These are phyloP conservation scores for Penaeus chinensis DNA, from an alignment of 1,140 invertebrate species.

Conservation along the genomic window DNA sequence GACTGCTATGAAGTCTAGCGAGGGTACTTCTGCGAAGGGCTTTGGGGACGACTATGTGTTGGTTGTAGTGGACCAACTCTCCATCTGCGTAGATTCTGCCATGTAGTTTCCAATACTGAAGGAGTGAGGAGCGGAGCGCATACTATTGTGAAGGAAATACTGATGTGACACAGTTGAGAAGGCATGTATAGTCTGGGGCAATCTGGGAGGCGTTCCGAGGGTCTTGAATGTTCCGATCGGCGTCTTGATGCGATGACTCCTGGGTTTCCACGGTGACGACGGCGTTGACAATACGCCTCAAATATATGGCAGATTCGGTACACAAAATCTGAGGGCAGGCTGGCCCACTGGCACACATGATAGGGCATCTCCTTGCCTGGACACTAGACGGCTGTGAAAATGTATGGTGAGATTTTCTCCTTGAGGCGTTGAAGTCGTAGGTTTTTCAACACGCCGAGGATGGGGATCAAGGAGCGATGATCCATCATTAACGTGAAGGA, in stretches of 20 bases:
- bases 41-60: not conserved
- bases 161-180: not conserved
- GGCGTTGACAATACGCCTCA: not conserved
- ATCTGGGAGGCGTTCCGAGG: not conserved
- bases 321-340: not conserved
- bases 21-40: not conserved
- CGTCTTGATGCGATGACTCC: not conserved
- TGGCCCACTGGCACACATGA: not conserved
- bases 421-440: conserved; percentile 41
- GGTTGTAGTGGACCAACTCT: not conserved
- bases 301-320: not conserved
- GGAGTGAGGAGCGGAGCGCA: not conserved
- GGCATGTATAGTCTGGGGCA: not conserved
- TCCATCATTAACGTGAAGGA: too few species aligned
- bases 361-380: not conserved
- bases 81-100: not conserved
- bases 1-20: not conserved
- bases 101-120: not conserved
- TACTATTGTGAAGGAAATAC: not conserved
- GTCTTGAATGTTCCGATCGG: not conserved
- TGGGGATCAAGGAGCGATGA: conserved; percentile 64
- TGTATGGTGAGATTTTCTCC: conserved; percentile 25
- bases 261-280: not conserved
- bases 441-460: conserved; percentile 64
- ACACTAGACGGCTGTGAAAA: not conserved